Conservation (phyloP, 2,888 invertebrate species). For the Muschampia plurimacula region DNA sequence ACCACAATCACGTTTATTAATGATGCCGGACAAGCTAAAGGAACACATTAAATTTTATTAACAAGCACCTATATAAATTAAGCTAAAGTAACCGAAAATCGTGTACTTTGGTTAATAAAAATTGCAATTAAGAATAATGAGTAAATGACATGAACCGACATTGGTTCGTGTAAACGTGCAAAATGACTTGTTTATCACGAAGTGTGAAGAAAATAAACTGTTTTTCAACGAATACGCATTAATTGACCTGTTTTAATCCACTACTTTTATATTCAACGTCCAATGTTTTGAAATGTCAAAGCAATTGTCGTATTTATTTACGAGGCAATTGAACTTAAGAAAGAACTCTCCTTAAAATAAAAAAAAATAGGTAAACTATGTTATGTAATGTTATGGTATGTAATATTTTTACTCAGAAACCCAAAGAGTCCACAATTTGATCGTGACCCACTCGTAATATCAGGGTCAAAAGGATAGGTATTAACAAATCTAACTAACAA, state of each 20-base stretch:
- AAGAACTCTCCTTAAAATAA: constrained; percentile 9
- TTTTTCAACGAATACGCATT: constrained; percentile 28
- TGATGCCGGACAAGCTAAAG: neutral
- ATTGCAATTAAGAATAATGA: constrained; percentile 31
- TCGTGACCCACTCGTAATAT: neutral
- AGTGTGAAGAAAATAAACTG: constrained; percentile 27
- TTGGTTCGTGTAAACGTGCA: constrained; percentile 11
- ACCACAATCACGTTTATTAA: neutral
- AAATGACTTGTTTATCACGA: constrained; percentile 30
- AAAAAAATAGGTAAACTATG: neutral
- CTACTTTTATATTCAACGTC: constrained; percentile 2
- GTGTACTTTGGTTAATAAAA: constrained; percentile 18
- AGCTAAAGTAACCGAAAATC: constrained; percentile 13
- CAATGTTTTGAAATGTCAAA: constrained; percentile 27
- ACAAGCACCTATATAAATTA: constrained; percentile 19
- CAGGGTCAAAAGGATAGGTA: no score
- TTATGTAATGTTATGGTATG: no score
- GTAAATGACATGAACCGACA: constrained; percentile 1
- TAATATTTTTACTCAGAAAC: no score
- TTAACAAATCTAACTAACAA: no score
- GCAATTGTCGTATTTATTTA: constrained; percentile 32
- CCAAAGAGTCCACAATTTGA: no score
- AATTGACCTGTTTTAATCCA: constrained; percentile 25
- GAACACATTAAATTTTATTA: constrained; percentile 21
- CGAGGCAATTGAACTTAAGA: constrained; percentile 17